A percentile compares a stretch with the other conserved stretches of the same genome.
Evolutionary conservation across 1,140 invertebrate genomes (phyloP).

Genomic region (Drosophila tropicalis): DNA sequence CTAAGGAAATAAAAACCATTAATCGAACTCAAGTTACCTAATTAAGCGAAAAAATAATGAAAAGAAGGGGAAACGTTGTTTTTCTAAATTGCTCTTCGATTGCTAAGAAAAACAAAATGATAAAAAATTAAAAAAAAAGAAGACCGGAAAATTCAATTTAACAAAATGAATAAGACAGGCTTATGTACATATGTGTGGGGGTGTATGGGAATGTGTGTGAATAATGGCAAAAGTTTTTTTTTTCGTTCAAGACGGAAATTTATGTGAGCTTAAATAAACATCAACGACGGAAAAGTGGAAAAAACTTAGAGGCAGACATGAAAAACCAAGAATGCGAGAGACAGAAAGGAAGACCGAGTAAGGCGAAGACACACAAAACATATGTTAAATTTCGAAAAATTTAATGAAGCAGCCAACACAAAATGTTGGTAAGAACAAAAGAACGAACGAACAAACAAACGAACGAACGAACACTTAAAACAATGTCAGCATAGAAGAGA

Average conservation of each 20-base stretch:
- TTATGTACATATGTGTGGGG: background rate
- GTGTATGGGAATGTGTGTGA: slow-evolving; percentile 30
- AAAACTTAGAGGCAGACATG: slow-evolving; percentile 10
- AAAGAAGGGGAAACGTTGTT: background rate
- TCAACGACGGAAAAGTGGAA: slow-evolving; percentile 13
- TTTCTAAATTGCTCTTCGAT: background rate
- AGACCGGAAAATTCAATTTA: slow-evolving; percentile 54
- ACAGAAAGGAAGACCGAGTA: background rate
- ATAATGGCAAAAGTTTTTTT: slow-evolving; percentile 46
- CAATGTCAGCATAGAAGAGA: slow-evolving; percentile 55
- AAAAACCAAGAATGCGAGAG: background rate
- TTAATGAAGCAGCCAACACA: slow-evolving; percentile 51
- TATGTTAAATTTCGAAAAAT: slow-evolving; percentile 20
- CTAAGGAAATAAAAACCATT: background rate
- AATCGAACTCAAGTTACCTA: slow-evolving; percentile 2
- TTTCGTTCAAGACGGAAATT: slow-evolving; percentile 40
- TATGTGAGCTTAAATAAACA: slow-evolving; percentile 51
- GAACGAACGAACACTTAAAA: slow-evolving; percentile 50
- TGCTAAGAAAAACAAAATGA: slow-evolving; percentile 19
- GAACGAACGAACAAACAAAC: slow-evolving; percentile 27
- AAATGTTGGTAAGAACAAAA: slow-evolving; percentile 25
- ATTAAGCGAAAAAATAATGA: slow-evolving; percentile 1
- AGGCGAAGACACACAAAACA: background rate
- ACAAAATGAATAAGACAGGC: slow-evolving; percentile 41
- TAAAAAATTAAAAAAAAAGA: slow-evolving; percentile 62